These are phyloP conservation scores for Hylyphantes graminicola DNA, from an alignment of 1,140 invertebrate genomes.

Conservation along the genomic window DNA sequence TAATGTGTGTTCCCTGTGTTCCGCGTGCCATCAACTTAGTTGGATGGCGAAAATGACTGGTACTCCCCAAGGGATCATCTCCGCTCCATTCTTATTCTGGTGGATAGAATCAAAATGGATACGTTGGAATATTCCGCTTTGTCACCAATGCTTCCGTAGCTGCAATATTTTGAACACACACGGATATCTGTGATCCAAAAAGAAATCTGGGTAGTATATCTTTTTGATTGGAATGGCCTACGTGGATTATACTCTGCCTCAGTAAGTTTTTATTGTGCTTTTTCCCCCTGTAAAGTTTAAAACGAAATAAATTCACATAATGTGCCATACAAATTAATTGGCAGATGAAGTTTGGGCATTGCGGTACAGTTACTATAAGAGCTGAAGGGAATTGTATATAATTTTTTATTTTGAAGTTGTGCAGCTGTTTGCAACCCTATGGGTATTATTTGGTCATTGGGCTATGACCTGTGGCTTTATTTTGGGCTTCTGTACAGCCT, in stretches of 20 bases:
- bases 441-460: too few species aligned
- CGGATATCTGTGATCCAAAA: conserved; percentile 26
- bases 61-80: too few species aligned
- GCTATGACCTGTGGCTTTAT: too few species aligned
- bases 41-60: too few species aligned
- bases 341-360: conserved; percentile 43
- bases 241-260: not conserved
- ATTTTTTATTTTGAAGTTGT: not conserved
- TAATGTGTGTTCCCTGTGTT: too few species aligned
- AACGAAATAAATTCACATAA: conserved; percentile 19
- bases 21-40: too few species aligned
- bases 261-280: conserved; percentile 47
- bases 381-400: not conserved
- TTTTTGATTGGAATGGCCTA: not conserved
- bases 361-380: not conserved
- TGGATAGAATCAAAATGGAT: too few species aligned
- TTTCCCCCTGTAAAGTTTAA: conserved; percentile 13
- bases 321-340: conserved; percentile 54
- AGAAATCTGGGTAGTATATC: too few species aligned
- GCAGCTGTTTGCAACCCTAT: not conserved
- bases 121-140: too few species aligned
- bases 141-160: not conserved
- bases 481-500: too few species aligned
- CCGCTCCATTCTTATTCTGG: too few species aligned
- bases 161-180: conserved; percentile 19